Evolutionary conservation across 2,113 vertebrate genomes (phyloP), one percentile per base, ranked within the genome.

Genomic region (Glaucomys volans): DNA sequence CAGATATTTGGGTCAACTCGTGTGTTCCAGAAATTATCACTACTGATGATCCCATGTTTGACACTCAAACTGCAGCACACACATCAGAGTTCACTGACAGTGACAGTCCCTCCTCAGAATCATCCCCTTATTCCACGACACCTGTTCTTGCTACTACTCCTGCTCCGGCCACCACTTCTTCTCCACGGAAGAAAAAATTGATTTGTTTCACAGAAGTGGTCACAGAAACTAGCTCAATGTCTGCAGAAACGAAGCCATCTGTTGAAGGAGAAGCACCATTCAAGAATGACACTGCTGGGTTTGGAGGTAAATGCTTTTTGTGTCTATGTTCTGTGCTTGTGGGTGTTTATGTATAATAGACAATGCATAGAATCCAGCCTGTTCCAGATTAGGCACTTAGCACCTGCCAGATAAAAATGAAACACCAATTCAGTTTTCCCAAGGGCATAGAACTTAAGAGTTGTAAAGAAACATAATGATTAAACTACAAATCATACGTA

Each of bases 1-100:
- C 96, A 99, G 99, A 99, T 96, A 95, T 40, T 44, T 95, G 96
- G 75, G 96, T 98, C 80, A 98, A 99, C 95, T 99, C 99, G 0
- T 99, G 98, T 92, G 17, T 96, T 59, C 98, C 98, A 90, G 98
- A 98, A 62, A 95, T 95, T 80, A 44, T 77, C 32, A 96, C 98
- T 92, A 95, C 97, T 2, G 5, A 87, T 13, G 85, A 96, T 13
- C 62, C 95, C 44, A 35, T 50, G 59, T 35, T 75, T 8, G 57
- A 83, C 44, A 52, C 26, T 66, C 42, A 94, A 62, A 79, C 47
- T 44, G 18, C 13, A 82, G 62, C 35, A 8, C 18, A 86, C 16
- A 20, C 24, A 24, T 66, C 81, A 22, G 95, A 97, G 91, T 30
- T 74, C 67, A 32, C 17, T 8, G 52, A 74, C 77, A 94, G 87